Conservation (phyloP, 2,888 invertebrate species). For the Tanypteryx hageni region DNA sequence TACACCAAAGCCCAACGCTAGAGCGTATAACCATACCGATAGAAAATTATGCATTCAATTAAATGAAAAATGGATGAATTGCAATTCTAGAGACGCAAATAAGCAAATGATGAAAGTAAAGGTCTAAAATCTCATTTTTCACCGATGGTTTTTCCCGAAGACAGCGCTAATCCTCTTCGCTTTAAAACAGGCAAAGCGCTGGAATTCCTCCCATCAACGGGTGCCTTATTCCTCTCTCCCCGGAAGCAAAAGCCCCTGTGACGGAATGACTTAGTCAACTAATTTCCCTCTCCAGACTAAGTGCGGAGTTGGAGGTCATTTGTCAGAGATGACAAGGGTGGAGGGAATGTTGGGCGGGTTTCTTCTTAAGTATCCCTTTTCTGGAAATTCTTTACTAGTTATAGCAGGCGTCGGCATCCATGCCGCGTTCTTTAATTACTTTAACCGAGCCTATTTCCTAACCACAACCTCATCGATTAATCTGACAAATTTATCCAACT, state of each 20-base stretch:
- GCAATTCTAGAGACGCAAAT: too few species aligned
- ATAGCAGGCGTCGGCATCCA: not conserved
- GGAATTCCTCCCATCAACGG: conserved; percentile 32
- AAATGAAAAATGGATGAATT: too few species aligned
- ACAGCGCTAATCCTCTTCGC: not conserved
- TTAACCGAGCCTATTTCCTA: not conserved
- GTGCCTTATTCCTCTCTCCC: conserved; percentile 11
- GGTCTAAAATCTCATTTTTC: not conserved
- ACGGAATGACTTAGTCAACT: conserved; percentile 2
- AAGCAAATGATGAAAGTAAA: too few species aligned
- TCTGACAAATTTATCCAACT: not conserved
- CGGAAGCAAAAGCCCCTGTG: not conserved
- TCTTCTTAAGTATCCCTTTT: not conserved
- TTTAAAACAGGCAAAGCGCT: conserved; percentile 6
- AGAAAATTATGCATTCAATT: too few species aligned
- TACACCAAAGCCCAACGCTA: too few species aligned
- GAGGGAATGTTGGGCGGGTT: not conserved
- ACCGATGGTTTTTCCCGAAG: not conserved
- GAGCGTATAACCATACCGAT: too few species aligned
- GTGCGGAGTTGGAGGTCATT: conserved; percentile 32
- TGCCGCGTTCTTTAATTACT: not conserved
- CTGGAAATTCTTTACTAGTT: not conserved
- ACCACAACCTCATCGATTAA: not conserved
- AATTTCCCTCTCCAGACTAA: conserved; percentile 3
- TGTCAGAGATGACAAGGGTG: conserved; percentile 32